phyloP scores from a whole-genome alignment of 1,140 invertebrate genomes.

The Amyelois transitella region DNA sequence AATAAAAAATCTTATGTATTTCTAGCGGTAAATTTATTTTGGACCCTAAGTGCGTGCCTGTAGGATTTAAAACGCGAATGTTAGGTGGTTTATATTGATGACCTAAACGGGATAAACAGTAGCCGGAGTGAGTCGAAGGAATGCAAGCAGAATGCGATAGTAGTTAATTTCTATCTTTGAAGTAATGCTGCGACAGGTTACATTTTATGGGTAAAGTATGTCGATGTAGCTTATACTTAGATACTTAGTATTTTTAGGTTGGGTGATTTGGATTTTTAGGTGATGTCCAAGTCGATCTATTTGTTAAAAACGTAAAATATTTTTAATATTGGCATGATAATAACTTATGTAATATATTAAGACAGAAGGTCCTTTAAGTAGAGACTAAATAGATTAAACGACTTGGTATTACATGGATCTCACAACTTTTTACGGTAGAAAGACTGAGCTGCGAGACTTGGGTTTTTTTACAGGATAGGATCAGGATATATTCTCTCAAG shows the following conservation, averaged over 20 bases:
- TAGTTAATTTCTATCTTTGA: constrained; percentile 10
- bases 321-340: too few species aligned
- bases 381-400: too few species aligned
- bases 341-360: too few species aligned
- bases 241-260: neutral
- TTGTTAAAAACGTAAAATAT: neutral
- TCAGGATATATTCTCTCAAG: too few species aligned
- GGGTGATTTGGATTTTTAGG: constrained; percentile 15
- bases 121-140: constrained; percentile 23
- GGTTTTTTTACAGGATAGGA: too few species aligned
- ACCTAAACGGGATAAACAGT: constrained; percentile 32
- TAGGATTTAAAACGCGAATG: neutral
- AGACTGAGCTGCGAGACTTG: too few species aligned
- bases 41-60: neutral
- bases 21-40: neutral
- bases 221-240: neutral
- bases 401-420: too few species aligned
- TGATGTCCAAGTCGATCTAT: constrained; percentile 28
- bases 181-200: neutral
- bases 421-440: too few species aligned
- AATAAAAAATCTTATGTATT: constrained; percentile 7
- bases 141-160: constrained; percentile 29
- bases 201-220: neutral
- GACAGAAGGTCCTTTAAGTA: too few species aligned
- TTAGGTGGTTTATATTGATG: neutral